Conservation (phyloP, 2,797 vertebrate genomes). For the Lerista edwardsae region DNA sequence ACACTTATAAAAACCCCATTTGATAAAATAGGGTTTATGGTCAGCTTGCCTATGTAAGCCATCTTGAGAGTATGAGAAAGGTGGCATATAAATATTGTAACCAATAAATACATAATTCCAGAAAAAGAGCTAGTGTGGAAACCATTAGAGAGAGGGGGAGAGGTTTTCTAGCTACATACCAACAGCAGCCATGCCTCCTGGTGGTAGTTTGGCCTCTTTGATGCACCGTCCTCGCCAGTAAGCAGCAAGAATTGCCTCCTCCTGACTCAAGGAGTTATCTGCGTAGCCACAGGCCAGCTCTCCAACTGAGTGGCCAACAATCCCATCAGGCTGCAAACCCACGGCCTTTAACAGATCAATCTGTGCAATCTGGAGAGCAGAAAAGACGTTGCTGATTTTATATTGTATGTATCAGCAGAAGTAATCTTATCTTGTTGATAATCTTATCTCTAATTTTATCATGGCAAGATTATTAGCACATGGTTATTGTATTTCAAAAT, state of each 20-base stretch:
- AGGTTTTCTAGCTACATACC: slow-evolving; percentile 78
- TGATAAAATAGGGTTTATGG: too few species aligned
- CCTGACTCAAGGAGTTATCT: slow-evolving; percentile 88
- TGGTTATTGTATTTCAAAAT: not conserved
- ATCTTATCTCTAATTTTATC: too few species aligned
- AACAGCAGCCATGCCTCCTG: slow-evolving; percentile 95
- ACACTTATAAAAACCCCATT: too few species aligned
- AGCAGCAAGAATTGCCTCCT: slow-evolving; percentile 87
- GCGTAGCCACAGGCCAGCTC: slow-evolving; percentile 96
- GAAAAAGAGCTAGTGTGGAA: not conserved
- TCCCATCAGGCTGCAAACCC: slow-evolving; percentile 91
- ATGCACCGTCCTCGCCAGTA: slow-evolving; percentile 96
- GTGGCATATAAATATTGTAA: too few species aligned
- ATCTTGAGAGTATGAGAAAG: too few species aligned
- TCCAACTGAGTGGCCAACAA: slow-evolving; percentile 94
- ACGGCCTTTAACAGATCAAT: slow-evolving; percentile 88
- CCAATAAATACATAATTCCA: too few species aligned
- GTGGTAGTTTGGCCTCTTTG: slow-evolving; percentile 89
- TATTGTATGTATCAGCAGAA: not conserved
- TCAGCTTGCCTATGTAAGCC: too few species aligned
- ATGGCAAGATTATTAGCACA: not conserved
- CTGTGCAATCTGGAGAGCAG: slow-evolving; percentile 86
- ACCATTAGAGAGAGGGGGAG: not conserved
- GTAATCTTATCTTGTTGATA: not conserved
- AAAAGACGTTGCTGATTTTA: not conserved